Percentiles rank a stretch among this genome's conserved stretches.
Evolutionary conservation across 2,113 vertebrate genomes (phyloP).

Genomic region (Sciurus niger): DNA sequence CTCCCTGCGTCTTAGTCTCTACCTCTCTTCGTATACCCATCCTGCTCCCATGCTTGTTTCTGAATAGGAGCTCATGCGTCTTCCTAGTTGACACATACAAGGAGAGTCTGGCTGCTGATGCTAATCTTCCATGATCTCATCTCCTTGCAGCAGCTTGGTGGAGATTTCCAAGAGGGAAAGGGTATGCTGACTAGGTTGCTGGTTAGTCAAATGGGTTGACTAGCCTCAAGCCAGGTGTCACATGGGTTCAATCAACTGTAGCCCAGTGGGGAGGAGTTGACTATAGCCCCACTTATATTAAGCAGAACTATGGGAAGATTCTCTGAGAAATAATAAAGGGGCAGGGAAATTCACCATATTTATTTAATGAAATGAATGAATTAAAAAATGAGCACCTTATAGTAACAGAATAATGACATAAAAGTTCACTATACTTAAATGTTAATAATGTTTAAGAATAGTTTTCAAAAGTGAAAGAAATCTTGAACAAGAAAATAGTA

Average conservation of each 20-base stretch:
- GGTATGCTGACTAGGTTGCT: background rate
- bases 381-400: background rate
- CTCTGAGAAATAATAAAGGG: background rate
- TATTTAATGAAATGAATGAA: slow-evolving; percentile 17
- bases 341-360: background rate
- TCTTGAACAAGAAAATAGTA: background rate
- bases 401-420: background rate
- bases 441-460: background rate
- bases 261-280: too few relatives aligned
- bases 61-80: background rate
- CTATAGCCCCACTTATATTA: background rate
- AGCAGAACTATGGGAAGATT: background rate
- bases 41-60: background rate
- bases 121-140: background rate
- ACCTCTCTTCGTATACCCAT: background rate
- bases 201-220: background rate
- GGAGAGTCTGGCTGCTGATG: background rate
- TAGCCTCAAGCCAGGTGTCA: background rate
- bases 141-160: background rate
- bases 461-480: background rate
- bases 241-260: background rate
- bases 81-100: background rate
- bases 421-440: background rate
- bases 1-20: background rate
- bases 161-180: background rate